Evolutionary conservation across 2,888 invertebrate genomes (phyloP).

Genomic region (Lutraria lutraria): DNA sequence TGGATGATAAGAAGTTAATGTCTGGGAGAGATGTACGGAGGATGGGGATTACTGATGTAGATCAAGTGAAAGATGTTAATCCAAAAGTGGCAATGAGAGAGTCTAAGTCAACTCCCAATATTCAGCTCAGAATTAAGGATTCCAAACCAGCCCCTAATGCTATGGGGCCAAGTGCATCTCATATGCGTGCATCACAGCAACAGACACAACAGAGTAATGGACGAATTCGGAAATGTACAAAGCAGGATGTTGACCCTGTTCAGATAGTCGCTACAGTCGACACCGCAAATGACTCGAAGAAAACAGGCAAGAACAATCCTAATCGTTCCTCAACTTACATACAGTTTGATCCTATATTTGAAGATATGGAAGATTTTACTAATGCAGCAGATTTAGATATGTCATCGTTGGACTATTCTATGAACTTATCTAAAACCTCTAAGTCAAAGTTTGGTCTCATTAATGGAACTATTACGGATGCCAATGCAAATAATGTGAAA

Average conservation of each 20-base stretch:
- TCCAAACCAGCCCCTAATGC: constrained; percentile 29
- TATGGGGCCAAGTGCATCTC: constrained; percentile 23
- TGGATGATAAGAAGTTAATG: constrained; percentile 65
- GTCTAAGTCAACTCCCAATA: constrained; percentile 36
- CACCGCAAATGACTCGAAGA: constrained; percentile 65
- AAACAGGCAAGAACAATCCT: constrained; percentile 71
- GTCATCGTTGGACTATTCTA: constrained; percentile 54
- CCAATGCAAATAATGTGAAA: constrained; percentile 65
- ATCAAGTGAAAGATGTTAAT: constrained; percentile 75
- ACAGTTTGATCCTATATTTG: constrained; percentile 82
- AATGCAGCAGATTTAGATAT: constrained; percentile 62
- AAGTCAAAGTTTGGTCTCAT: constrained; percentile 62
- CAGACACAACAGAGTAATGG: constrained; percentile 46
- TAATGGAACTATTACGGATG: constrained; percentile 62
- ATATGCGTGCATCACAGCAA: neutral
- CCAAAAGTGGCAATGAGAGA: constrained; percentile 31
- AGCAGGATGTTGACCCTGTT: constrained; percentile 75
- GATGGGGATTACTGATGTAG: constrained; percentile 82
- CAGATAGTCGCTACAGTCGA: constrained; percentile 69
- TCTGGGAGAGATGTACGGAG: constrained; percentile 75
- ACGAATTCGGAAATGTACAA: constrained; percentile 67
- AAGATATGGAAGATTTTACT: constrained; percentile 79
- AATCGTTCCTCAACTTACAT: constrained; percentile 83
- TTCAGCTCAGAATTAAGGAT: constrained; percentile 42
- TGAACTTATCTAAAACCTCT: constrained; percentile 52